These are phyloP conservation scores for Agrotis segetum DNA, from an alignment of 2,888 invertebrate genomes.

Conservation along the genomic window DNA sequence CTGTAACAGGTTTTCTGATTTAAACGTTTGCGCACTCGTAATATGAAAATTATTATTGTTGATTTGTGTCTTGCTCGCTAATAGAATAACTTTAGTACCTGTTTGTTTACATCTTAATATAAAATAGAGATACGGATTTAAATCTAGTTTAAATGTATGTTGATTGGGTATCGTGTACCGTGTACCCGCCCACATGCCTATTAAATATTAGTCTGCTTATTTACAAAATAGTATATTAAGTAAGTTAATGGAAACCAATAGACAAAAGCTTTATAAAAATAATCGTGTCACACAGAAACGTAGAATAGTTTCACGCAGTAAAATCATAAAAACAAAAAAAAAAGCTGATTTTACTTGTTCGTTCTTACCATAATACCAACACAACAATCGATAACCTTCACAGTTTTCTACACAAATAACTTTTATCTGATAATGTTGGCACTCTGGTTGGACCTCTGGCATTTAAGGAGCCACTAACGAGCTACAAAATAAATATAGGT, in stretches of 20 bases:
- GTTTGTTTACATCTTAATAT: constrained; percentile 40
- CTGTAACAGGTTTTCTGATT: constrained; percentile 66
- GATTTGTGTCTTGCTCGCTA: constrained; percentile 47
- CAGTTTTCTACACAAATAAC: constrained; percentile 39
- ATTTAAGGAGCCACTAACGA: constrained; percentile 68
- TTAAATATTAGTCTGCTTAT: background rate
- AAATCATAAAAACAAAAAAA: background rate
- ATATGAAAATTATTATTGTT: constrained; percentile 66
- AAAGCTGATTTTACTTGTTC: constrained; percentile 10
- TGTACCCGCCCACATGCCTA: background rate
- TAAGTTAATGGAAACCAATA: no score
- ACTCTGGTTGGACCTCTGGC: constrained; percentile 65
- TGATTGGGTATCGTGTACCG: background rate
- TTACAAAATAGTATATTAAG: no score
- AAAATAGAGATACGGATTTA: constrained; percentile 10
- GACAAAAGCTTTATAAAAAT: background rate
- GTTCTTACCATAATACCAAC: background rate
- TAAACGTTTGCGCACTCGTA: constrained; percentile 58
- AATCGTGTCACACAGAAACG: background rate
- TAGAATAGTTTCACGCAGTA: background rate
- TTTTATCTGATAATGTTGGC: constrained; percentile 43
- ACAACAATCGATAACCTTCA: constrained; percentile 41
- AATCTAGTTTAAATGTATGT: constrained; percentile 11
- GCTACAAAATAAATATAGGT: constrained; percentile 61
- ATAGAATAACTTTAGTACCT: constrained; percentile 42